Evolutionary conservation across 2,797 vertebrate species (phyloP).

Genomic region (Neosalanx taihuensis): DNA sequence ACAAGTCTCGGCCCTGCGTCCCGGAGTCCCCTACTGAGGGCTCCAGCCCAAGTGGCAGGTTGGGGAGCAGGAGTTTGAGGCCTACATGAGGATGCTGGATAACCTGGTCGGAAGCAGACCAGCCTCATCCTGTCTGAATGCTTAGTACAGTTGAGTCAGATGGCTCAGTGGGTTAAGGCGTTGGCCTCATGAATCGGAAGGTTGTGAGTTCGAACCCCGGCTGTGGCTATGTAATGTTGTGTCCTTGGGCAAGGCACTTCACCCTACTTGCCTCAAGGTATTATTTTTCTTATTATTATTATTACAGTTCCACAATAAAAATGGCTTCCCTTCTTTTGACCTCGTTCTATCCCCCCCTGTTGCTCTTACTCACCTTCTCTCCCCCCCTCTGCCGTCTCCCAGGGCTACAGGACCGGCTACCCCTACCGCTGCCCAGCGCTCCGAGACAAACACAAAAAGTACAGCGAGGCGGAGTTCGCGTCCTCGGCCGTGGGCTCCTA

Average conservation of each 20-base stretch:
- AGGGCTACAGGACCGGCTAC: constrained; percentile 98
- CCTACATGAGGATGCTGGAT: constrained; percentile 98
- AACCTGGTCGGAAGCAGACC: constrained; percentile 83
- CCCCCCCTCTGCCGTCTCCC: neutral
- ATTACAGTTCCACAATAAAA: too few relatives aligned
- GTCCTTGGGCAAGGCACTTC: too few relatives aligned
- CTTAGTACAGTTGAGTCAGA: neutral
- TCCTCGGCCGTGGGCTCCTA: constrained; percentile 85
- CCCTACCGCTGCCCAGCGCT: constrained; percentile 95
- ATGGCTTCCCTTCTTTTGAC: neutral
- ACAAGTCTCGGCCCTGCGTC: constrained; percentile 85
- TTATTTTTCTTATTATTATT: too few relatives aligned
- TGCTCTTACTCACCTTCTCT: neutral
- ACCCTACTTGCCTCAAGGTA: too few relatives aligned
- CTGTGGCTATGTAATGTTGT: too few relatives aligned
- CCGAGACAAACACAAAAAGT: constrained; percentile 96
- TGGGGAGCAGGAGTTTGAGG: constrained; percentile 98
- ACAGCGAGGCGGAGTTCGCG: constrained; percentile 90
- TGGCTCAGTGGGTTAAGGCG: too few relatives aligned
- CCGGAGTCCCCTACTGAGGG: constrained; percentile 82
- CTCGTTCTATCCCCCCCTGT: neutral
- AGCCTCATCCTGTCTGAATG: neutral
- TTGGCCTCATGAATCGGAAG: too few relatives aligned
- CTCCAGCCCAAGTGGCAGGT: constrained; percentile 86
- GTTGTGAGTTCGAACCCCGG: too few relatives aligned